Conservation (phyloP, 64 coral and sea anemone species). For the Stylophora pistillata region DNA sequence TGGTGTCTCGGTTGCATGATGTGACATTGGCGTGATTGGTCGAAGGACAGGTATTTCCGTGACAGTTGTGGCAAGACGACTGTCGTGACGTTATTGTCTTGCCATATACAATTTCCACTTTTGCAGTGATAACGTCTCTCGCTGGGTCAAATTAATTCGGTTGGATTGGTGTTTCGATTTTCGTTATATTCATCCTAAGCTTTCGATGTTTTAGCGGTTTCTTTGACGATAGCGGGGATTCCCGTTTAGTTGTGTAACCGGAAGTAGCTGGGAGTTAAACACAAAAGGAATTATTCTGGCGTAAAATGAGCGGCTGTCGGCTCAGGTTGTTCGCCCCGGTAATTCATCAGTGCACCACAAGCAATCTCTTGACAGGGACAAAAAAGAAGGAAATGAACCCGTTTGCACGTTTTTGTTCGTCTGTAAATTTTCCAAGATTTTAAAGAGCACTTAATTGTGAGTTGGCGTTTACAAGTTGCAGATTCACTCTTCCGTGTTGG, state of each 20-base stretch:
- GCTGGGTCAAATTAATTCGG: no score
- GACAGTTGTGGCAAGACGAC: no score
- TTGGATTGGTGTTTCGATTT: no score
- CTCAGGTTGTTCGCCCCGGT: neutral
- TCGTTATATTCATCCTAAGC: neutral
- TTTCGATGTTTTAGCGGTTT: neutral
- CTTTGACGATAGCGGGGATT: neutral
- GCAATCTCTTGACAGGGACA: neutral
- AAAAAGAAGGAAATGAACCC: neutral
- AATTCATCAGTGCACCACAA: neutral
- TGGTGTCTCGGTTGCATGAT: no score
- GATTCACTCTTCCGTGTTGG: neutral
- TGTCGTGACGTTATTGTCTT: no score
- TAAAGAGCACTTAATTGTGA: neutral
- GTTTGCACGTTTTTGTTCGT: neutral
- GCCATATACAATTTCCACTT: no score
- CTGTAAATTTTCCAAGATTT: conserved; percentile 6
- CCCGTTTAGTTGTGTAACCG: neutral
- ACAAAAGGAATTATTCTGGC: neutral
- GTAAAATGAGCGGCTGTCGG: conserved; percentile 3
- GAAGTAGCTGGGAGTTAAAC: neutral
- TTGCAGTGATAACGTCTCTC: no score
- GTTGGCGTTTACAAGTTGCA: neutral
- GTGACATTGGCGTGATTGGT: no score
- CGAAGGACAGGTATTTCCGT: no score